phyloP scores from a whole-genome alignment of 2,113 vertebrate genomes.

The Aldabrachelys gigantea region DNA sequence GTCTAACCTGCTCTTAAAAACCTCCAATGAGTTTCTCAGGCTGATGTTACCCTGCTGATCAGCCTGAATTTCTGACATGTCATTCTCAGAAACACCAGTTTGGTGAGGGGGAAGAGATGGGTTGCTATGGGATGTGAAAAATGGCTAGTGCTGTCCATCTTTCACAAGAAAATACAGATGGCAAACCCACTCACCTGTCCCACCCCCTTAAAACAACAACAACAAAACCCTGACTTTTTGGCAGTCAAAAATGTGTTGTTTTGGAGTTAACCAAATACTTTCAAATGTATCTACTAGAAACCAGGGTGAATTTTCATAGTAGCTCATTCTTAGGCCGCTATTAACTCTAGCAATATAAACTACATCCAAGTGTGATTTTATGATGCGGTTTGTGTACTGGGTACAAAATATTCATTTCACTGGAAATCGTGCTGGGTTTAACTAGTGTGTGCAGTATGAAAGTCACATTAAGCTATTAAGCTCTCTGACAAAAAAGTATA shows the following conservation, averaged over 20 bases:
- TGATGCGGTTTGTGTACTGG: not conserved
- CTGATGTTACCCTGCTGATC: rapidly evolving
- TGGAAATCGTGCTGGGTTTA: not conserved
- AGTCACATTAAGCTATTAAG: not conserved
- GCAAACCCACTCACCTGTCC: rapidly evolving
- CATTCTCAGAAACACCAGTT: not conserved
- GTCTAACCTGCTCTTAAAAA: no score
- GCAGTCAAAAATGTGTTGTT: not conserved
- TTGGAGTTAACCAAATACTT: not conserved
- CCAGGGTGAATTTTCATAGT: constrained; percentile 9
- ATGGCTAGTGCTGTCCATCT: not conserved
- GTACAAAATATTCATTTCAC: not conserved
- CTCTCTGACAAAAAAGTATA: not conserved
- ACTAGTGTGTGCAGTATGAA: not conserved
- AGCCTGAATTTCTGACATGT: not conserved
- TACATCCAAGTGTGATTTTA: not conserved
- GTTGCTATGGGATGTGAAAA: not conserved
- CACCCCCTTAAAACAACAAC: not conserved
- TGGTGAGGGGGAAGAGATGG: not conserved
- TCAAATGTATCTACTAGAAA: not conserved
- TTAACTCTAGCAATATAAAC: constrained; percentile 27
- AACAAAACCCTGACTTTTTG: not conserved
- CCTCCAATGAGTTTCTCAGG: not conserved
- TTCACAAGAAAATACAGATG: not conserved
- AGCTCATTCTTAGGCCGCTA: constrained; percentile 9